These are phyloP conservation scores for Ditylenchus dipsaci DNA, from an alignment of 1,140 invertebrate genomes.

Conservation along the genomic window DNA sequence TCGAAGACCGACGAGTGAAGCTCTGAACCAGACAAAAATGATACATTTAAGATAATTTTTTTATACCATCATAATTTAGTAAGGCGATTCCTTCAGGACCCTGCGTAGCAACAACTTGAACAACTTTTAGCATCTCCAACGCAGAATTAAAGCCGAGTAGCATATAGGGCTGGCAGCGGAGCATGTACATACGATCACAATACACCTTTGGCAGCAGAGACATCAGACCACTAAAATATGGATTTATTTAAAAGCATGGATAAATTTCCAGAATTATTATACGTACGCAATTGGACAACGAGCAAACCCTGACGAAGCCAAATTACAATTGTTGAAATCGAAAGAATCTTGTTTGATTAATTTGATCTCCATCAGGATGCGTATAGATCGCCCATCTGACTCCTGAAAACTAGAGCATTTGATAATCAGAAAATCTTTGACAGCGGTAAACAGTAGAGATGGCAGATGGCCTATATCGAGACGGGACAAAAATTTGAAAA, in stretches of 20 bases:
- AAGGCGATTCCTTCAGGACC: neutral
- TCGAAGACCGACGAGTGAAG: too few species aligned
- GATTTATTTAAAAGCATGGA: neutral
- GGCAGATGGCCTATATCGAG: too few species aligned
- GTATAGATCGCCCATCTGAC: neutral
- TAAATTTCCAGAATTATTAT: neutral
- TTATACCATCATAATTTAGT: neutral
- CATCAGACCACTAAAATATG: neutral
- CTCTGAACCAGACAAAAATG: too few species aligned
- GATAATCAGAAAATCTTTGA: too few species aligned
- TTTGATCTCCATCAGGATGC: neutral
- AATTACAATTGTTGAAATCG: neutral
- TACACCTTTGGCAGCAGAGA: neutral
- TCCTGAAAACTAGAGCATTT: neutral
- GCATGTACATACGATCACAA: slow-evolving; percentile 6
- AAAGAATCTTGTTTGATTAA: neutral
- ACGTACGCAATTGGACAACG: slow-evolving; percentile 5
- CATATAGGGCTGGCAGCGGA: neutral
- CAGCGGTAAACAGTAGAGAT: too few species aligned
- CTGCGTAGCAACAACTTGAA: neutral
- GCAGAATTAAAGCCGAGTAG: neutral
- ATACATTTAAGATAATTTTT: too few species aligned
- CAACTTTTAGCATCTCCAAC: neutral
- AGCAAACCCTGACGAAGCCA: neutral
- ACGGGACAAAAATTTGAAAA: too few species aligned